A percentile compares a stretch with the other conserved stretches of the same genome.
Conservation (phyloP, 2,888 invertebrate species). For the Hetaerina titia region DNA sequence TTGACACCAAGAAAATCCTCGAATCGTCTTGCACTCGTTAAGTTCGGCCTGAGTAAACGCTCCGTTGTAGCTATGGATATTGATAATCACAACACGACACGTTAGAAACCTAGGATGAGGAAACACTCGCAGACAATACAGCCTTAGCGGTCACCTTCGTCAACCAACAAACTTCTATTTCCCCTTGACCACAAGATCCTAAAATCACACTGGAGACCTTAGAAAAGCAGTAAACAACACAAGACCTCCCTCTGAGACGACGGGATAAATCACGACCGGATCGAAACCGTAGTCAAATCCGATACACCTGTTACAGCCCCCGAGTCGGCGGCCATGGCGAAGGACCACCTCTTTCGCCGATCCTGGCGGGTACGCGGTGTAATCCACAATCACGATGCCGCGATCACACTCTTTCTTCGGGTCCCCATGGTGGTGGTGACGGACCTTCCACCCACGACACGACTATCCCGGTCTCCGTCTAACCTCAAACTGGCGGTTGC, state of each 20-base stretch:
- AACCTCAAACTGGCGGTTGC: slow-evolving; percentile 25
- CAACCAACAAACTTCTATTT: too few relatives aligned
- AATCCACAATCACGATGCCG: neutral
- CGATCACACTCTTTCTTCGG: neutral
- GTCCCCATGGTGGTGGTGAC: neutral
- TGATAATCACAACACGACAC: neutral
- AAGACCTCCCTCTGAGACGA: too few relatives aligned
- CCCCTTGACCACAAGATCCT: too few relatives aligned
- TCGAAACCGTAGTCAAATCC: neutral
- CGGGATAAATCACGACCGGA: neutral
- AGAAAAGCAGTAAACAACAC: too few relatives aligned
- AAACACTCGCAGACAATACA: neutral
- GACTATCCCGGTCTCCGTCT: neutral
- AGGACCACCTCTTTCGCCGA: neutral
- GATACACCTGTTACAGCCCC: neutral
- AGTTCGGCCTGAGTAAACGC: too few relatives aligned
- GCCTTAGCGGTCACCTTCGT: too few relatives aligned
- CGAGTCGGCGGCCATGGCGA: neutral
- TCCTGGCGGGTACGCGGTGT: neutral
- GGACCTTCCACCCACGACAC: neutral
- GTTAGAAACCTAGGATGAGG: neutral
- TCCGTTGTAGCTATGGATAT: too few relatives aligned
- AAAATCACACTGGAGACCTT: too few relatives aligned
- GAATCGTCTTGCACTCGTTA: too few relatives aligned
- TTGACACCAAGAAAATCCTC: neutral